A percentile compares a stretch with the other conserved stretches of the same genome.
Evolutionary conservation across 1,140 invertebrate species (phyloP).

Genomic region (Kradibia gibbosae): DNA sequence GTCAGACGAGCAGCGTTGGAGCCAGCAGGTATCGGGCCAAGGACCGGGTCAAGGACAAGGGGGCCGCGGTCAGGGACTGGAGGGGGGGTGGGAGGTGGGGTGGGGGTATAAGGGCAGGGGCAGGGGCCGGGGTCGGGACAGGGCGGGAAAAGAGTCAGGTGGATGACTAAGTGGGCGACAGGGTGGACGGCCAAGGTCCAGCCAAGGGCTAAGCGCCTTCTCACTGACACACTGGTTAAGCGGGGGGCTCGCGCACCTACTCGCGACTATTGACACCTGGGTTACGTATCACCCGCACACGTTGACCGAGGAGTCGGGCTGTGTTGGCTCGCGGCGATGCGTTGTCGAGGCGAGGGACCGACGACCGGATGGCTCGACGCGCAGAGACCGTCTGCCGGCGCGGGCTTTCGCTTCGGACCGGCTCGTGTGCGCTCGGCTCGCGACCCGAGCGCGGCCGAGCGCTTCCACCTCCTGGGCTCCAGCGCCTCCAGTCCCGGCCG

Average conservation of each 20-base stretch:
- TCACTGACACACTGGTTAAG: not conserved
- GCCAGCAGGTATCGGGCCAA: no score
- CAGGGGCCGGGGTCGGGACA: no score
- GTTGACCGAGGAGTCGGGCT: not conserved
- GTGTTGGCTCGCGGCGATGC: not conserved
- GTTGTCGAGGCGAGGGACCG: not conserved
- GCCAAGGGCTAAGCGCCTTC: no score
- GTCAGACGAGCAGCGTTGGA: no score
- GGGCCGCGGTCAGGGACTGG: no score
- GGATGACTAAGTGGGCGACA: no score
- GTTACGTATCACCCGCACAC: not conserved
- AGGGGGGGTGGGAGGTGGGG: no score
- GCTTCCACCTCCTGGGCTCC: not conserved
- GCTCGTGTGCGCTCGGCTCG: conserved; percentile 52
- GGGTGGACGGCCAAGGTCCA: no score
- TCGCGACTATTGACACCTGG: not conserved
- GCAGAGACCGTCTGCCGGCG: conserved; percentile 57
- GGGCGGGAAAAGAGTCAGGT: no score
- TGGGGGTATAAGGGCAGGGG: no score
- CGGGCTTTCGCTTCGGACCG: conserved; percentile 55
- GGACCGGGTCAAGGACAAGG: no score
- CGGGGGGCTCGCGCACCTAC: not conserved
- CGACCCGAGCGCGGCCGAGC: conserved; percentile 34
- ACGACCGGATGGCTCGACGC: conserved; percentile 55
- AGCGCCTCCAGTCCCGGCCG: not conserved